Evolutionary conservation across 2,113 vertebrate species (phyloP).

Genomic region (Hemibagrus wyckioides): DNA sequence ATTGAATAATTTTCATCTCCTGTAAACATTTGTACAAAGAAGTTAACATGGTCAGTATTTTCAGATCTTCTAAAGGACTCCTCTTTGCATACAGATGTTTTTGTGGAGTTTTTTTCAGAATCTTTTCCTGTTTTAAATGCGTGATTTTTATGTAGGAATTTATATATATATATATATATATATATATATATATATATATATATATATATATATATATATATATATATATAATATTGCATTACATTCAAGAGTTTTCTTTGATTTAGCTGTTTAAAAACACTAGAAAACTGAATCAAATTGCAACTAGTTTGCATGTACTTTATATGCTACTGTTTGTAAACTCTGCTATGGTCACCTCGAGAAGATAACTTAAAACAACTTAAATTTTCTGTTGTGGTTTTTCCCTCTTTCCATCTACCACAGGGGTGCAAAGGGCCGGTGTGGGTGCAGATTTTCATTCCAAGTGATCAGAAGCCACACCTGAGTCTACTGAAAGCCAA

Average conservation of each 20-base stretch:
- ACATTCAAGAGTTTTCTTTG: not conserved
- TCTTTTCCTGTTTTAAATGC: not conserved
- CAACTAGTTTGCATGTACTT: not conserved
- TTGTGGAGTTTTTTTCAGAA: not conserved
- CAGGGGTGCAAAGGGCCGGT: too few relatives aligned
- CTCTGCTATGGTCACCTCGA: not conserved
- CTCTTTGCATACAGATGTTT: not conserved
- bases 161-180: too few relatives aligned
- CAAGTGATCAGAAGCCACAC: too few relatives aligned
- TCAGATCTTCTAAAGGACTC: not conserved
- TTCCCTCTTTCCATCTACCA: not conserved
- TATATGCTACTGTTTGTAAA: not conserved
- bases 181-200: too few relatives aligned
- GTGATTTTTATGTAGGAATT: too few relatives aligned
- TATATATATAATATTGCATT: too few relatives aligned
- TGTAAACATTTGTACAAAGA: not conserved
- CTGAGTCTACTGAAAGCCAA: too few relatives aligned
- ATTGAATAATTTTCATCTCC: not conserved
- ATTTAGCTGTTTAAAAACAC: not conserved
- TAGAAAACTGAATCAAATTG: not conserved
- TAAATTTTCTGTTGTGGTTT: not conserved
- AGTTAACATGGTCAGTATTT: not conserved
- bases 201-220: too few relatives aligned
- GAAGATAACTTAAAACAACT: not conserved
- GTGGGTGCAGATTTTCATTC: too few relatives aligned